Evolutionary conservation across 2,888 invertebrate genomes (phyloP), one percentile per base, ranked within the genome.

Genomic region (Glyphotaelius pellucidus): DNA sequence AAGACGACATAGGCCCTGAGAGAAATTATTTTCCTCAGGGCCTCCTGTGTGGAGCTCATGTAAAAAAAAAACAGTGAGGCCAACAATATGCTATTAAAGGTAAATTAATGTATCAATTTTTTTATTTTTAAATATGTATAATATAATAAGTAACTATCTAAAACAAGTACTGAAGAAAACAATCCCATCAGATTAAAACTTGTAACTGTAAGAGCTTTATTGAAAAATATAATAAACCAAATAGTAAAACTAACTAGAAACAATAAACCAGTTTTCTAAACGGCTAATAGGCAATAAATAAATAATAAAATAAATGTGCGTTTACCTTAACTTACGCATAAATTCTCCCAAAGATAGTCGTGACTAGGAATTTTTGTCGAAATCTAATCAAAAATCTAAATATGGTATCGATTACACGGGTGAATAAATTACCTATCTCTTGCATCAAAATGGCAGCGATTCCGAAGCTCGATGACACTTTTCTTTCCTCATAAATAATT

Each of bases 361-460:
- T 67, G 67, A 67, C 25, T 67, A 67, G 67, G 67, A 67, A 67
- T 67, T 83, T 83, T 83, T 83, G 83, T 32, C 25, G 35, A 83
- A 7, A 83, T 83, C 83, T 83, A 83, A 83, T 83, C 83, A 83
- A 83, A 31, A 83, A 83, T 83, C 83, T 83, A 83, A 32, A 83
- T 83, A 32, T 38, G 35, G 83, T 83, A 83, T 83, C 83, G 83
- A 83, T 83, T 83, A 83, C 83, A 83, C 35, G 35, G 25, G 12
- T 38, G 35, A 83, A 83, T 83, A 35, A 83, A 35, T 83, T 83
- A 32, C 83, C 35, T 12, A 83, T 35, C 83, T 83, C 35, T 25
- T 32, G 25, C 35, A 83, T 35, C 35, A 83, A 83, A 83, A 83
- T 67, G 83, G 83, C 83, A 83, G 35, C 35, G 83, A 83, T 25